phyloP scores from a whole-genome alignment of 2,888 invertebrate genomes.

The Folsomia manolachei region DNA sequence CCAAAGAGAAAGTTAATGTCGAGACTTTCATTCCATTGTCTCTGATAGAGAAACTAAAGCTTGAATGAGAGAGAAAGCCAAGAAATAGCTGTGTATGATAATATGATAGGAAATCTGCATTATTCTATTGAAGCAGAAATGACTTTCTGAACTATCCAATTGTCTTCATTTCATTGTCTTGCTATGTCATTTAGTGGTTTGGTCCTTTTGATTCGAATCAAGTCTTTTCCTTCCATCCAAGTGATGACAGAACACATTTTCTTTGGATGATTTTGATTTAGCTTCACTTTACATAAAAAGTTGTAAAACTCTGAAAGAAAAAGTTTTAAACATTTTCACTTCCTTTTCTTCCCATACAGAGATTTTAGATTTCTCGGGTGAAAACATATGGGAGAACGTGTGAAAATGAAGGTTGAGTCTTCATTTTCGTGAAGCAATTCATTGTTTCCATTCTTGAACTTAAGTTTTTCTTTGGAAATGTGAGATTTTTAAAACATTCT shows the following conservation, averaged over 20 bases:
- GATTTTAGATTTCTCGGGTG: not conserved
- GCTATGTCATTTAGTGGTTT: not conserved
- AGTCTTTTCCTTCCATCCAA: too few species aligned
- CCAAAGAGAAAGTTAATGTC: too few species aligned
- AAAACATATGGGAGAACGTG: not conserved
- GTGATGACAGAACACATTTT: not conserved
- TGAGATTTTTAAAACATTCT: not conserved
- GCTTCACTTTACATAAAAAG: conserved; percentile 5
- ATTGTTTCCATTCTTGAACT: not conserved
- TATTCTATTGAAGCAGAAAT: not conserved
- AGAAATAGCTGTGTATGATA: not conserved
- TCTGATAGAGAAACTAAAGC: too few species aligned
- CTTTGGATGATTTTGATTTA: not conserved
- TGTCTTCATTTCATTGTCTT: not conserved
- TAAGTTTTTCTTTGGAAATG: not conserved
- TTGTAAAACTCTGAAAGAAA: not conserved
- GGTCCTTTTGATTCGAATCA: not conserved
- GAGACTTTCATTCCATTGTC: too few species aligned
- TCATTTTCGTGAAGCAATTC: too few species aligned
- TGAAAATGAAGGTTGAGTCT: not conserved
- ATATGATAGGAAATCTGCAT: not conserved
- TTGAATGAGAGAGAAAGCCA: not conserved
- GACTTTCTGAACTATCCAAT: not conserved
- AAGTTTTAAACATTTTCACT: not conserved
- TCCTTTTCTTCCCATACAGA: not conserved